Evolutionary conservation across 2,888 invertebrate species (phyloP).

Genomic region (Branchellion lobata): DNA sequence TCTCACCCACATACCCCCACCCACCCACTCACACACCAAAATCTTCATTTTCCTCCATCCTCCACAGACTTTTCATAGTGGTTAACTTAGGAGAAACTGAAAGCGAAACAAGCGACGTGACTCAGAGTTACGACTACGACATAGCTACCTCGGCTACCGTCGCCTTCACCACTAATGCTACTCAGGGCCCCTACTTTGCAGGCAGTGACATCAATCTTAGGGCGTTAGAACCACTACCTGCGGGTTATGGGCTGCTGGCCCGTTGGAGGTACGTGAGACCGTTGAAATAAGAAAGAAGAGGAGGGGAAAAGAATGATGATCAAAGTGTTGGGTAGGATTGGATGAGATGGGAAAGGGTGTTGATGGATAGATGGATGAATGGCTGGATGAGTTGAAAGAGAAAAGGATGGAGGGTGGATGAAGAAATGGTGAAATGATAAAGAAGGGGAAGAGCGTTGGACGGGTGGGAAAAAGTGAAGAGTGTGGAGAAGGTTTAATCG

Average conservation of each 20-base stretch:
- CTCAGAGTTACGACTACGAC: slow-evolving; percentile 51
- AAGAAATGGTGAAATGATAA: too few species aligned
- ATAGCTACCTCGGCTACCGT: slow-evolving; percentile 54
- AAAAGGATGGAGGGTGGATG: too few species aligned
- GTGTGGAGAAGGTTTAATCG: too few species aligned
- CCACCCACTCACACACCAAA: too few species aligned
- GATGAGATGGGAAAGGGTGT: not conserved
- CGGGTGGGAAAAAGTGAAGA: too few species aligned
- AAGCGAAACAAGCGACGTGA: slow-evolving; percentile 43
- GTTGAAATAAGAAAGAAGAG: not conserved
- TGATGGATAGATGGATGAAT: not conserved
- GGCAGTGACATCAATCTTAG: slow-evolving; percentile 47
- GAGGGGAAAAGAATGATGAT: slow-evolving; percentile 12
- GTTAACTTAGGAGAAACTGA: slow-evolving; percentile 55
- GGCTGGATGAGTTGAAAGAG: too few species aligned
- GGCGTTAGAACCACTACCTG: slow-evolving; percentile 49
- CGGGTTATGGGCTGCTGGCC: slow-evolving; percentile 55
- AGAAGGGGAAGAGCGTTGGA: too few species aligned
- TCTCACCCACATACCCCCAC: too few species aligned
- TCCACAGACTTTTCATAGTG: slow-evolving; percentile 55
- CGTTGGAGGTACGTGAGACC: slow-evolving; percentile 56
- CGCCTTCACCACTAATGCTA: slow-evolving; percentile 49
- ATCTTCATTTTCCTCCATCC: slow-evolving; percentile 4
- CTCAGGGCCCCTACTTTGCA: not conserved
- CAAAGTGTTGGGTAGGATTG: not conserved